phyloP scores from a whole-genome alignment of 2,888 invertebrate genomes.

The Drosophila fungiperda region DNA sequence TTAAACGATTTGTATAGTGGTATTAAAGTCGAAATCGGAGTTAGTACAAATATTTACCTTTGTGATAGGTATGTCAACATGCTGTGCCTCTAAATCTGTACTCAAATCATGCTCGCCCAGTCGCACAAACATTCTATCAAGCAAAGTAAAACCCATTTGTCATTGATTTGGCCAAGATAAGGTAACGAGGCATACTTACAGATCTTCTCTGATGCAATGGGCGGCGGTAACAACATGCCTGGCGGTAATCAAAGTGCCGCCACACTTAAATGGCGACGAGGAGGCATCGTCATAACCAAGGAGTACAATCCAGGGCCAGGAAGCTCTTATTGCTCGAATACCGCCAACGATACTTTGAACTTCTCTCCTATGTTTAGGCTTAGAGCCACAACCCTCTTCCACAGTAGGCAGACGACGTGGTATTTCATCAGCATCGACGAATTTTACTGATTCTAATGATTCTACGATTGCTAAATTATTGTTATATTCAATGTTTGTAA shows the following conservation, averaged over 20 bases:
- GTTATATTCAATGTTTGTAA: slow-evolving; percentile 15
- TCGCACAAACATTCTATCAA: slow-evolving; percentile 86
- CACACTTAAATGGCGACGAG: slow-evolving; percentile 83
- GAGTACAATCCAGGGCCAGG: slow-evolving; percentile 93
- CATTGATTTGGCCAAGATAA: not conserved
- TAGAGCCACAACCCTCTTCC: slow-evolving; percentile 88
- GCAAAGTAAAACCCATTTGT: not conserved
- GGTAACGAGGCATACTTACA: slow-evolving; percentile 69
- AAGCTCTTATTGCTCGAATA: slow-evolving; percentile 88
- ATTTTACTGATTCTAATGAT: slow-evolving; percentile 10
- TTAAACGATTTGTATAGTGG: too few species aligned
- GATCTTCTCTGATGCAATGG: slow-evolving; percentile 78
- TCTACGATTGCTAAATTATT: slow-evolving; percentile 5
- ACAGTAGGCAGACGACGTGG: slow-evolving; percentile 80
- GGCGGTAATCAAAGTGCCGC: slow-evolving; percentile 86
- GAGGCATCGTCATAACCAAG: slow-evolving; percentile 88
- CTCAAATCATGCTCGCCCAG: slow-evolving; percentile 92
- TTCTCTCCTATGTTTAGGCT: slow-evolving; percentile 83
- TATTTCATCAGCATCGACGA: slow-evolving; percentile 52
- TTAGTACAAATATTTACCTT: slow-evolving; percentile 77
- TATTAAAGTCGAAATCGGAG: too few species aligned
- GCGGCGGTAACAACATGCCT: slow-evolving; percentile 89
- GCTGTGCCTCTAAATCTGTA: slow-evolving; percentile 87
- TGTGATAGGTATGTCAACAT: slow-evolving; percentile 87
- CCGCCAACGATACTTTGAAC: slow-evolving; percentile 87